Conservation (phyloP, 2,113 vertebrate genomes). For the Cnemophilus loriae region DNA sequence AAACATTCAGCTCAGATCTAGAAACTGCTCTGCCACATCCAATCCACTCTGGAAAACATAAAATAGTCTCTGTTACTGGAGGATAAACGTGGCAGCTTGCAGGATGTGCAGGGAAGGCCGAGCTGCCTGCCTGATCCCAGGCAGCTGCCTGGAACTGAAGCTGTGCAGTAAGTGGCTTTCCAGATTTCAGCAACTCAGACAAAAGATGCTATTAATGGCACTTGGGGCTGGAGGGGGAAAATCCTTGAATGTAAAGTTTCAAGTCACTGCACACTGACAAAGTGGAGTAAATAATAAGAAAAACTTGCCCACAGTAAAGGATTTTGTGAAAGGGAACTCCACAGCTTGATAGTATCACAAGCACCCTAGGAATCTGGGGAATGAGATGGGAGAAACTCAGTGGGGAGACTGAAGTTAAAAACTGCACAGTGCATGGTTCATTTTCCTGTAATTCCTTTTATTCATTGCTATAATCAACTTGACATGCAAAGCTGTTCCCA, state of each 20-base stretch:
- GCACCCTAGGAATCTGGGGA: background rate
- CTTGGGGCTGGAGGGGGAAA: background rate
- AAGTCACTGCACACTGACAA: background rate
- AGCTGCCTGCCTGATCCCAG: background rate
- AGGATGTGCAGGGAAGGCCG: background rate
- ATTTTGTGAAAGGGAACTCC: conserved; percentile 13
- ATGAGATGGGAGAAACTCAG: background rate
- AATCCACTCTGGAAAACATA: background rate
- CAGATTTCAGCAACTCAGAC: conserved; percentile 4
- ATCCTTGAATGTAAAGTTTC: conserved; percentile 13
- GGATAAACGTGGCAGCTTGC: background rate
- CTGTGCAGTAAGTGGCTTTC: background rate
- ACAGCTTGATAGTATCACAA: background rate
- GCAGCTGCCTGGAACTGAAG: background rate
- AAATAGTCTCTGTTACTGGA: background rate
- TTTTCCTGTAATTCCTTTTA: conserved; percentile 57
- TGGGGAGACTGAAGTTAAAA: conserved; percentile 45
- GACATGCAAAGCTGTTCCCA: conserved; percentile 66
- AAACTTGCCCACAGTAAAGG: background rate
- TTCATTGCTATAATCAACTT: conserved; percentile 57
- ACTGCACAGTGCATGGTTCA: conserved; percentile 5
- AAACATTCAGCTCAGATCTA: background rate
- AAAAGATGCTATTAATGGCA: conserved; percentile 22
- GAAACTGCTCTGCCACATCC: background rate
- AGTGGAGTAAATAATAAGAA: background rate